Conservation (phyloP, 64 coral and sea anemone genomes). For the Actinia equina region DNA sequence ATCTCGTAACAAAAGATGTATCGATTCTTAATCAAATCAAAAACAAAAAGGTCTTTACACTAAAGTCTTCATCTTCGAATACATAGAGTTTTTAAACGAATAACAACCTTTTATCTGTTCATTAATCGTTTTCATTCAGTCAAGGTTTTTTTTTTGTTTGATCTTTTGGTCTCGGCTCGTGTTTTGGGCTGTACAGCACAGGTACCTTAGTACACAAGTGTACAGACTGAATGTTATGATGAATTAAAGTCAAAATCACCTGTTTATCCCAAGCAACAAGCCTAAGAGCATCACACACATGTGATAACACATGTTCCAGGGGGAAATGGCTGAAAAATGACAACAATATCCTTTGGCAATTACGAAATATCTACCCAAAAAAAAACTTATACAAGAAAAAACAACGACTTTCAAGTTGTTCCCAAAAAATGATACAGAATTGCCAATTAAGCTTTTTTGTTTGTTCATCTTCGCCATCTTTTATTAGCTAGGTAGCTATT, state of each 20-base stretch:
- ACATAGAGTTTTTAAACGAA: background rate
- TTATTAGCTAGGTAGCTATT: too few relatives aligned
- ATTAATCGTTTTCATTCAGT: too few relatives aligned
- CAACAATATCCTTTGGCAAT: background rate
- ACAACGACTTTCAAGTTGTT: too few relatives aligned
- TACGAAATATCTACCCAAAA: too few relatives aligned
- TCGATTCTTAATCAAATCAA: background rate
- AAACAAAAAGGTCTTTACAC: background rate
- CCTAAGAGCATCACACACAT: background rate
- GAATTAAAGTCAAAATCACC: conserved; percentile 6
- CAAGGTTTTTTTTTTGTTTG: background rate
- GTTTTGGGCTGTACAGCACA: background rate
- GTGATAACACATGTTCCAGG: background rate
- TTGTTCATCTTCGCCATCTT: too few relatives aligned
- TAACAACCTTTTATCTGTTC: too few relatives aligned
- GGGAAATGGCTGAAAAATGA: background rate
- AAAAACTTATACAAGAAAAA: too few relatives aligned
- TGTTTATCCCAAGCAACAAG: conserved; percentile 7
- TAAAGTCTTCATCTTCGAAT: background rate
- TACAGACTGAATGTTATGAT: background rate
- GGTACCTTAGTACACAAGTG: background rate
- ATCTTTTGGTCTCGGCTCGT: conserved; percentile 9
- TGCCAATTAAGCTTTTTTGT: too few relatives aligned
- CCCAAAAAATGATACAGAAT: too few relatives aligned
- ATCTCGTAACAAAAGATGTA: background rate